These are phyloP conservation scores for Synanthedon vespiformis DNA, from an alignment of 2,888 invertebrate species.

Conservation along the genomic window DNA sequence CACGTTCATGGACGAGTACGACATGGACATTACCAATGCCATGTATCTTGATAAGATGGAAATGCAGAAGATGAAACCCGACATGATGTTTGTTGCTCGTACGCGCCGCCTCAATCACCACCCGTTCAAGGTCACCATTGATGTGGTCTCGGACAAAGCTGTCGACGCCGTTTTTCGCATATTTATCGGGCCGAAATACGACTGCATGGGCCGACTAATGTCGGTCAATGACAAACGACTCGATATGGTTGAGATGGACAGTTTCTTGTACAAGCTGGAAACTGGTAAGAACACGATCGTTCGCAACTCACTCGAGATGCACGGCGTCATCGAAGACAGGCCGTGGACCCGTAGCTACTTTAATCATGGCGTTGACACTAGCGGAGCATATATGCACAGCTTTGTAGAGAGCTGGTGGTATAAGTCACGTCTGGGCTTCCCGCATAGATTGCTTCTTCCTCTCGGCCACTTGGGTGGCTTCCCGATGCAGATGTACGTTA, in stretches of 20 bases:
- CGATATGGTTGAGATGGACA: constrained; percentile 60
- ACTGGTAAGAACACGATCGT: constrained; percentile 77
- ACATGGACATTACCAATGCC: constrained; percentile 75
- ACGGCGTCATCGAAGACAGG: constrained; percentile 73
- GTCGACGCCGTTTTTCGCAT: constrained; percentile 74
- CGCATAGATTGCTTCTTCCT: constrained; percentile 78
- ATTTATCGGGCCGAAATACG: constrained; percentile 79
- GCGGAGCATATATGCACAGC: constrained; percentile 58
- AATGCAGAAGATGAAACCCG: constrained; percentile 57
- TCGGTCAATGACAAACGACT: constrained; percentile 54
- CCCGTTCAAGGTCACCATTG: constrained; percentile 71
- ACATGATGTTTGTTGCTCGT: constrained; percentile 64
- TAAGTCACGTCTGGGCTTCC: constrained; percentile 70
- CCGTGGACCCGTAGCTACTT: constrained; percentile 44
- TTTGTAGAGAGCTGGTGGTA: constrained; percentile 68
- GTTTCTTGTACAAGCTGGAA: constrained; percentile 72
- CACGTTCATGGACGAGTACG: constrained; percentile 79
- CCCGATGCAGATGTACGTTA: constrained; percentile 73
- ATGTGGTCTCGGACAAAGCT: constrained; percentile 68
- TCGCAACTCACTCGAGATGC: constrained; percentile 76
- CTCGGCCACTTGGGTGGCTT: constrained; percentile 75
- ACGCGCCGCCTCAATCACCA: constrained; percentile 76
- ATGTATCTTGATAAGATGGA: constrained; percentile 61
- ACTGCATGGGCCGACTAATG: constrained; percentile 71
- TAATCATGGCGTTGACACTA: constrained; percentile 23